Evolutionary conservation across 2,113 vertebrate genomes (phyloP).

Genomic region (Xiphorhynchus elegans): DNA sequence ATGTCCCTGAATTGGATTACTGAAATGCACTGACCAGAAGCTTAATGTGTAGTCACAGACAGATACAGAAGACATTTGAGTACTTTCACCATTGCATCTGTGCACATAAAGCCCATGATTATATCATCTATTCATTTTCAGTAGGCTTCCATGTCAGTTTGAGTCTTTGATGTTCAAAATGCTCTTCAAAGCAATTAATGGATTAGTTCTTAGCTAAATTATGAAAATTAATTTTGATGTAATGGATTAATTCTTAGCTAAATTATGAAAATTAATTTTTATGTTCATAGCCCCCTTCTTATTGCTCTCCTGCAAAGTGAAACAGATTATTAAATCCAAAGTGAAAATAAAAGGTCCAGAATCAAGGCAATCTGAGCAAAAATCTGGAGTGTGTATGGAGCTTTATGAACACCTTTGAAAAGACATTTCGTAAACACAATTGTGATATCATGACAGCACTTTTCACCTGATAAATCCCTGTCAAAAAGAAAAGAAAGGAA

Average conservation of each 20-base stretch:
- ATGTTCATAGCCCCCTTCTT: background rate
- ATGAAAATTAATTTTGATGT: background rate
- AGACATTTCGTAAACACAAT: constrained; percentile 17
- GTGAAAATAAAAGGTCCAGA: background rate
- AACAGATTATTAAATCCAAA: background rate
- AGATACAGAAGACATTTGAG: background rate
- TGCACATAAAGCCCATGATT: background rate
- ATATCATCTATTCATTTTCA: background rate
- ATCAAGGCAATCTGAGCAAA: background rate
- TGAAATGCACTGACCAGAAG: background rate
- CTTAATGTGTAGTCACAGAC: background rate
- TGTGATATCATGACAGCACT: background rate
- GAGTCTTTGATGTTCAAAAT: background rate
- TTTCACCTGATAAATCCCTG: constrained; percentile 29
- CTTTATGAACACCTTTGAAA: constrained; percentile 12
- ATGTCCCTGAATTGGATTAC: background rate
- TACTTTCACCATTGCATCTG: background rate
- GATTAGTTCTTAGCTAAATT: constrained; percentile 1
- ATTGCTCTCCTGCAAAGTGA: background rate
- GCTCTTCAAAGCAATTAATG: background rate
- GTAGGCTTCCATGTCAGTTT: background rate
- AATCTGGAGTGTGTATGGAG: background rate
- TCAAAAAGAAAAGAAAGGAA: background rate
- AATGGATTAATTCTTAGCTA: background rate
- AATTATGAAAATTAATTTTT: background rate